Conservation (phyloP, 2,888 invertebrate genomes). For the Venustoraphidia nigricollis region DNA sequence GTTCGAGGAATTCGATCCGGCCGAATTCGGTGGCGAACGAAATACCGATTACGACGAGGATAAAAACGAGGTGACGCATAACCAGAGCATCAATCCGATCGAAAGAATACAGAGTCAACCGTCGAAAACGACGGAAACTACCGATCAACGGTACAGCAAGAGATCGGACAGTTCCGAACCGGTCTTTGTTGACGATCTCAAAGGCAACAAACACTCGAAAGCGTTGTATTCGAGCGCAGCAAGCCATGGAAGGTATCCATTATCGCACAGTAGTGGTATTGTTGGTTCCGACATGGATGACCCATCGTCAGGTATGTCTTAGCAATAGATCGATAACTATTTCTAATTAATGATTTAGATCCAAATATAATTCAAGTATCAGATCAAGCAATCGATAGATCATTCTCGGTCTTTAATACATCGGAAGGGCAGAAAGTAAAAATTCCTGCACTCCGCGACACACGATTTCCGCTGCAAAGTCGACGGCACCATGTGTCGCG, state of each 20-base stretch:
- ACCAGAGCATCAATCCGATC: slow-evolving; percentile 25
- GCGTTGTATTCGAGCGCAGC: neutral
- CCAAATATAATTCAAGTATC: no score
- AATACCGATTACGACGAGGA: slow-evolving; percentile 12
- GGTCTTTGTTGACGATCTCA: slow-evolving; percentile 23
- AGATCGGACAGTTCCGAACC: slow-evolving; percentile 28
- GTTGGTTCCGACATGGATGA: slow-evolving; percentile 25
- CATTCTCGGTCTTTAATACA: no score
- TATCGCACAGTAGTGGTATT: slow-evolving; percentile 4
- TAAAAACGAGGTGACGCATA: slow-evolving; percentile 24
- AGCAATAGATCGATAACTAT: slow-evolving; percentile 18
- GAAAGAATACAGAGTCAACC: slow-evolving; percentile 19
- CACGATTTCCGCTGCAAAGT: no score
- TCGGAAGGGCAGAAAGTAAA: no score
- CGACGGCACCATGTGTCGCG: no score
- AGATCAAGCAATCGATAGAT: no score
- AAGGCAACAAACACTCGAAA: slow-evolving; percentile 2
- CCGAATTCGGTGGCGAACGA: slow-evolving; percentile 23
- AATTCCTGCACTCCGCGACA: no score
- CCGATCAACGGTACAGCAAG: slow-evolving; percentile 26
- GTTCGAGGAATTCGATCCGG: slow-evolving; percentile 24
- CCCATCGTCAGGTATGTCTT: slow-evolving; percentile 32
- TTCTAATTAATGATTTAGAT: no score
- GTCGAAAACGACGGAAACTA: slow-evolving; percentile 8
- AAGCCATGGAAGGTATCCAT: slow-evolving; percentile 5